Conservation (phyloP, 2,797 vertebrate species). For the Ataeniobius toweri region DNA sequence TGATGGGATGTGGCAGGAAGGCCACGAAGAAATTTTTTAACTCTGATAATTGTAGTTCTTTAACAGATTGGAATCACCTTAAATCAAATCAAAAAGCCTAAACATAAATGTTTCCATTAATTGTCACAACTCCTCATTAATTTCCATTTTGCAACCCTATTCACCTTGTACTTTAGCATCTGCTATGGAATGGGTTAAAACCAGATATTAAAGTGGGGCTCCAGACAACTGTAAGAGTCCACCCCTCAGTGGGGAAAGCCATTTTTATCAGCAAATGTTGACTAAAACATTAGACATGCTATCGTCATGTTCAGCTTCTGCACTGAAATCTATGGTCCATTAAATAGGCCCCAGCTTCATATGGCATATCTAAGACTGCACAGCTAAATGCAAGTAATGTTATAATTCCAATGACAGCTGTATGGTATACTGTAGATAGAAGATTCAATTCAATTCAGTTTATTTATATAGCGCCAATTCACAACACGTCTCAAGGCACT, state of each 20-base stretch:
- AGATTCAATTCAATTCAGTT: conserved; percentile 1
- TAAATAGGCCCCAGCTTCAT: conserved; percentile 30
- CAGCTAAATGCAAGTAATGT: conserved; percentile 33
- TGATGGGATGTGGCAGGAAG: too few species aligned
- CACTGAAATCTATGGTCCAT: neutral
- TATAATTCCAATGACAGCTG: conserved; percentile 48
- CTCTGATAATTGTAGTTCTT: too few species aligned
- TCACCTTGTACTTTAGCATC: neutral
- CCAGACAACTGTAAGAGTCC: neutral
- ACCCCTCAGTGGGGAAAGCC: neutral
- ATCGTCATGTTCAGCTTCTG: neutral
- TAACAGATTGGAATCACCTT: too few species aligned
- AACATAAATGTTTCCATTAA: neutral
- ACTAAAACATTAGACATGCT: neutral
- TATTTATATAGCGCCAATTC: too few species aligned
- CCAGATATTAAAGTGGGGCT: neutral
- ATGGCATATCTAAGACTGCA: conserved; percentile 30
- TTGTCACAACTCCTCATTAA: neutral
- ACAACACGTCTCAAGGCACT: too few species aligned
- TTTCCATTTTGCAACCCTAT: neutral
- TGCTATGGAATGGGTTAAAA: too few species aligned
- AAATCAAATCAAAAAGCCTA: neutral
- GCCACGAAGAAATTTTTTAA: too few species aligned
- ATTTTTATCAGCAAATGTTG: neutral
- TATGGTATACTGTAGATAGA: conserved; percentile 26